Conservation (phyloP, 1,140 invertebrate species). For the Eumaeus atala region DNA sequence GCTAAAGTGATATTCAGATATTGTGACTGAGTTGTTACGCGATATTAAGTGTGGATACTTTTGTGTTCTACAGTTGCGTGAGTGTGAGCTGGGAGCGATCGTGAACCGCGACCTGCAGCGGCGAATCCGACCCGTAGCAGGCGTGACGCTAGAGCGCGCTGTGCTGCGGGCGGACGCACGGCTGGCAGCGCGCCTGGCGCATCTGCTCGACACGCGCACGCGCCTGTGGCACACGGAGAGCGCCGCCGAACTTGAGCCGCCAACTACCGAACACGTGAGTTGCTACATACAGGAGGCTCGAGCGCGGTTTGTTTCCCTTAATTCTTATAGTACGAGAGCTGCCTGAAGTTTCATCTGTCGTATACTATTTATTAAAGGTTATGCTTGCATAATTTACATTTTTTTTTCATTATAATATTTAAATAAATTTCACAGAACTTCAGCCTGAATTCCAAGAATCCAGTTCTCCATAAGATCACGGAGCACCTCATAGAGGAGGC, state of each 20-base stretch:
- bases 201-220: conserved; percentile 91
- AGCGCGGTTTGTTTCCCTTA: too few species aligned
- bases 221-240: conserved; percentile 85
- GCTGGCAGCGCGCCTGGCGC: conserved; percentile 94
- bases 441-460: conserved; percentile 92
- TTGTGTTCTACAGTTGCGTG: conserved; percentile 79
- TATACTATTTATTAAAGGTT: too few species aligned
- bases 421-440: conserved; percentile 78
- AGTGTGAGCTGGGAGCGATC: conserved; percentile 95
- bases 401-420: too few species aligned
- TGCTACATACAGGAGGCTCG: not conserved
- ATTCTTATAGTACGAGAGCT: too few species aligned
- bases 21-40: too few species aligned
- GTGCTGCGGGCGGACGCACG: conserved; percentile 95
- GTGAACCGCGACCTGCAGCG: conserved; percentile 94
- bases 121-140: conserved; percentile 93
- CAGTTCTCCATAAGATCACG: conserved; percentile 96
- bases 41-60: not conserved
- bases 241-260: conserved; percentile 9
- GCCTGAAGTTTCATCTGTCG: too few species aligned
- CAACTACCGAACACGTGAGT: not conserved
- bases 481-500: conserved; percentile 99
- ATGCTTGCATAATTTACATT: not conserved
- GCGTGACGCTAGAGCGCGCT: conserved; percentile 92
- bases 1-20: too few species aligned